Percentiles rank a stretch among this genome's conserved stretches.
phyloP scores from a whole-genome alignment of 2,888 invertebrate genomes.

The Eilema sororculum region DNA sequence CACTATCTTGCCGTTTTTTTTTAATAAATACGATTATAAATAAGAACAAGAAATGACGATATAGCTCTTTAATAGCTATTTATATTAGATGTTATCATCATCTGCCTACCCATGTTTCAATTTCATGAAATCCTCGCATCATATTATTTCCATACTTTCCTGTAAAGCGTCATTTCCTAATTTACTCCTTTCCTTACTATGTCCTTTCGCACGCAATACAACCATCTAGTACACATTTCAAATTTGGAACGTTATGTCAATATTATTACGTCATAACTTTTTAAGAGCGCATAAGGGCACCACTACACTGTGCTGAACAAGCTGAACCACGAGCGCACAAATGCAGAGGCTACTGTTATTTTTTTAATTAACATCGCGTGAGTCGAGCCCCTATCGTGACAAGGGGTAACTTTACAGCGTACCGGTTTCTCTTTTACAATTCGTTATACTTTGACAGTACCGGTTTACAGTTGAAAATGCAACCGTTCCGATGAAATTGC shows the following conservation, averaged over 20 bases:
- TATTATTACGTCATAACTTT: neutral
- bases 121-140: neutral
- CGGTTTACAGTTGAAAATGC: slow-evolving; percentile 47
- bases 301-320: slow-evolving; percentile 39
- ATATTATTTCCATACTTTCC: neutral
- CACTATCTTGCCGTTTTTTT: too few species aligned
- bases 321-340: slow-evolving; percentile 35
- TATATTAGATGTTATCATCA: too few species aligned
- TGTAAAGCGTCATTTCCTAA: neutral
- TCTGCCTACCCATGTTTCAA: too few species aligned
- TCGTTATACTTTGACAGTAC: slow-evolving; percentile 53
- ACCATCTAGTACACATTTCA: slow-evolving; percentile 4
- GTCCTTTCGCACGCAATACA: neutral
- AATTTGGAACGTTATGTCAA: neutral
- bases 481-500: slow-evolving; percentile 38
- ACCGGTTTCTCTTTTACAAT: slow-evolving; percentile 46
- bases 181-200: neutral
- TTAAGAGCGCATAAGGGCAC: neutral
- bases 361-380: slow-evolving; percentile 60
- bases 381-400: slow-evolving; percentile 51
- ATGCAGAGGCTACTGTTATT: slow-evolving; percentile 31
- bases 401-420: slow-evolving; percentile 53
- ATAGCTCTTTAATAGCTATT: too few species aligned
- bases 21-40: too few species aligned
- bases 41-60: too few species aligned